A percentile compares a stretch with the other conserved stretches of the same genome.
Evolutionary conservation across 2,113 vertebrate species (phyloP).

Genomic region (Prionailurus bengalensis): DNA sequence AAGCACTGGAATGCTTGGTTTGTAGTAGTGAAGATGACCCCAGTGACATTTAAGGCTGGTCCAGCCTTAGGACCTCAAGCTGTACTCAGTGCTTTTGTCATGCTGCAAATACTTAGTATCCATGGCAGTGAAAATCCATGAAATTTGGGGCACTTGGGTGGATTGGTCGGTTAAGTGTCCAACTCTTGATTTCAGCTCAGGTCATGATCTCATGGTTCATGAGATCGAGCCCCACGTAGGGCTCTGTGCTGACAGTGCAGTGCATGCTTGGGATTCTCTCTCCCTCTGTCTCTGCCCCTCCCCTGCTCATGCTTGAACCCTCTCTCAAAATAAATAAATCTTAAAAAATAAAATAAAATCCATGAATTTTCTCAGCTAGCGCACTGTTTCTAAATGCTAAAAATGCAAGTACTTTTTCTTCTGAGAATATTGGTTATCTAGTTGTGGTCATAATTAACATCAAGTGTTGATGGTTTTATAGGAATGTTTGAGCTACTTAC

Average conservation of each 20-base stretch:
- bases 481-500: conserved; percentile 5
- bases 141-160: not conserved
- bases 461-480: conserved; percentile 6
- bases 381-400: not conserved
- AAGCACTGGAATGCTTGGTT: not conserved
- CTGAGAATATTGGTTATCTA: not conserved
- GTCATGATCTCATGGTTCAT: too few relatives aligned
- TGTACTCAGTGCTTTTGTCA: not conserved
- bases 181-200: too few relatives aligned
- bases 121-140: not conserved
- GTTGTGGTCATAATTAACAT: not conserved
- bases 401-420: conserved; percentile 26
- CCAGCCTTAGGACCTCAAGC: not conserved
- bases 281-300: too few relatives aligned
- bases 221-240: too few relatives aligned
- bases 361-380: not conserved
- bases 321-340: not conserved
- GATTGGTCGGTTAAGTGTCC: too few relatives aligned
- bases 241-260: too few relatives aligned
- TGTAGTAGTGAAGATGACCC: not conserved
- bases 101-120: not conserved
- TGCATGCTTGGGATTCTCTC: too few relatives aligned
- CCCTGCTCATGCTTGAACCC: too few relatives aligned
- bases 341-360: too few relatives aligned
- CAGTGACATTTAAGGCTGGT: not conserved